Percentiles rank a stretch among this genome's conserved stretches.
Evolutionary conservation across 2,113 vertebrate genomes (phyloP).

Genomic region (Clinocottus analis): DNA sequence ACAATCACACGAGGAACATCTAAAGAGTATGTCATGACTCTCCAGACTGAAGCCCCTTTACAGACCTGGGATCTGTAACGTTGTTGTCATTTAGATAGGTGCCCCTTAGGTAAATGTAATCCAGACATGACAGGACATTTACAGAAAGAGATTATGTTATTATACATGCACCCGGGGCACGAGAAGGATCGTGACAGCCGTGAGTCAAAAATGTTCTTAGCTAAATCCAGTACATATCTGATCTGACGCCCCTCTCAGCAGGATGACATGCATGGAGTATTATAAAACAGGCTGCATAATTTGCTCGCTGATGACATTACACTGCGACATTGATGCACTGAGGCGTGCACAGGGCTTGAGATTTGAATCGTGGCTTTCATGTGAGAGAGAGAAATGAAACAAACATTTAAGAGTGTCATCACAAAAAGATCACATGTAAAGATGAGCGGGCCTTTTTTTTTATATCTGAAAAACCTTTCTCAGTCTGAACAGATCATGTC

Average conservation of each 20-base stretch:
- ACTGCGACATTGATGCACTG: neutral
- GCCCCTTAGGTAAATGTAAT: neutral
- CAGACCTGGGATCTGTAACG: neutral
- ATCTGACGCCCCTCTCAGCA: neutral
- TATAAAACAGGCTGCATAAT: neutral
- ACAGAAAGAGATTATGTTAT: neutral
- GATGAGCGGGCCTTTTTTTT: too few relatives aligned
- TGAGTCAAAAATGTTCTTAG: neutral
- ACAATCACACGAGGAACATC: neutral
- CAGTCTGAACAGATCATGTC: neutral
- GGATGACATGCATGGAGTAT: neutral
- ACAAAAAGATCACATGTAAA: neutral
- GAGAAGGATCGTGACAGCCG: neutral
- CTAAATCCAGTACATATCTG: neutral
- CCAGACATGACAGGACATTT: neutral
- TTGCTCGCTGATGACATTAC: neutral
- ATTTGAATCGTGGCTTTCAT: neutral
- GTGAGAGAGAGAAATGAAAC: neutral
- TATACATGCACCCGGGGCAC: neutral
- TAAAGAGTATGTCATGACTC: neutral
- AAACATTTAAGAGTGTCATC: neutral
- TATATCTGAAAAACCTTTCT: neutral
- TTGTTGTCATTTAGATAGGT: neutral
- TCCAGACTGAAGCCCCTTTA: neutral
- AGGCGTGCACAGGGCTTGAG: neutral